Conservation (phyloP, 2,888 invertebrate genomes). For the Mesochorus sp. region DNA sequence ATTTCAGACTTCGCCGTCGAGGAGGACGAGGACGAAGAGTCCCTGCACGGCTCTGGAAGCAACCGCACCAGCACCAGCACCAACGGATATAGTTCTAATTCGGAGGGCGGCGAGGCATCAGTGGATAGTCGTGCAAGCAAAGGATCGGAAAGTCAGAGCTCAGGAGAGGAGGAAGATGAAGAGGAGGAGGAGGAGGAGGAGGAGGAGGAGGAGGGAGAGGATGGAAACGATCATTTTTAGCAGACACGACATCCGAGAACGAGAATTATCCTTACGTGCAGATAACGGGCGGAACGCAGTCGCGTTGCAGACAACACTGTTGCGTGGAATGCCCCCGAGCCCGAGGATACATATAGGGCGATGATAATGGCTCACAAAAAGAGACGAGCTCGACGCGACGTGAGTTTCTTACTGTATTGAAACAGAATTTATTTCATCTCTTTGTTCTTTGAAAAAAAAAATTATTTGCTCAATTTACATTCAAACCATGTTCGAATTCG, state of each 20-base stretch:
- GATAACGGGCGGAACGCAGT: constrained; percentile 65
- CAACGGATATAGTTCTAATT: constrained; percentile 75
- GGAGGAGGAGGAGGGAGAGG: no score
- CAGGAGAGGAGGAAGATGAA: constrained; percentile 78
- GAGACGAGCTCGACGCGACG: constrained; percentile 88
- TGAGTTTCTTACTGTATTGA: no score
- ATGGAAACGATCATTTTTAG: constrained; percentile 75
- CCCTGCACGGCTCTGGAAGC: constrained; percentile 74
- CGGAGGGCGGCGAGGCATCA: constrained; percentile 79
- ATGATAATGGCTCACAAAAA: constrained; percentile 89
- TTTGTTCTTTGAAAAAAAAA: neutral
- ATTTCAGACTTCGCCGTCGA: constrained; percentile 79
- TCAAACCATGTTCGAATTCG: no score
- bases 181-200: no score
- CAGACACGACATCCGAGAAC: constrained; percentile 78
- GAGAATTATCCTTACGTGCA: constrained; percentile 77
- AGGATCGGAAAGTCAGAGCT: constrained; percentile 76
- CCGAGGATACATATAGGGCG: constrained; percentile 87
- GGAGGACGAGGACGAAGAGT: constrained; percentile 80
- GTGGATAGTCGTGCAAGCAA: constrained; percentile 77
- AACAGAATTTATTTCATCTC: no score
- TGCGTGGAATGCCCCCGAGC: constrained; percentile 72
- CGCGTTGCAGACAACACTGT: constrained; percentile 69
- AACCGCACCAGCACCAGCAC: constrained; percentile 77
- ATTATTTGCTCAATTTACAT: no score